These are phyloP conservation scores for Nematopogon swammerdamellus DNA, from an alignment of 2,888 invertebrate genomes.

Conservation along the genomic window DNA sequence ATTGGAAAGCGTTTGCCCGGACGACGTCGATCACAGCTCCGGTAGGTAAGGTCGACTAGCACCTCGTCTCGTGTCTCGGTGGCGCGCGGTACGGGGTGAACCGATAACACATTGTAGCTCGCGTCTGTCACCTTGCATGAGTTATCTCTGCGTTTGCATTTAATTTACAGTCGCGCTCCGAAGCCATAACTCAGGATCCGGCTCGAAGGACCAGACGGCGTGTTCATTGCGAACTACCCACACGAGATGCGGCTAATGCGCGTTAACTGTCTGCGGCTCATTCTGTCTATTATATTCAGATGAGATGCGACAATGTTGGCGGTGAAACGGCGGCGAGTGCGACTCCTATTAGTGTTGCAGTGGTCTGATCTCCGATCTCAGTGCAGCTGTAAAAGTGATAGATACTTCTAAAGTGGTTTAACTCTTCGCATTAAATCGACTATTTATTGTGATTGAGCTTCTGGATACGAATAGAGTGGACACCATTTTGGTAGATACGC, in stretches of 20 bases:
- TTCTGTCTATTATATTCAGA: constrained; percentile 46
- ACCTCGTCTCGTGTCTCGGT: too few species aligned
- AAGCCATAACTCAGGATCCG: background rate
- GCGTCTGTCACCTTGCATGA: background rate
- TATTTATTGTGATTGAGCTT: too few species aligned
- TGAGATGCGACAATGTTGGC: constrained; percentile 27
- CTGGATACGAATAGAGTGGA: too few species aligned
- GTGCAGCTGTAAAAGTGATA: too few species aligned
- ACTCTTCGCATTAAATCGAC: too few species aligned
- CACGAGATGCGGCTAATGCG: background rate
- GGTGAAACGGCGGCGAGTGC: background rate
- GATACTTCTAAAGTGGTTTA: too few species aligned
- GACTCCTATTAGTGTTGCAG: too few species aligned
- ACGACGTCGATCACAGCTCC: background rate
- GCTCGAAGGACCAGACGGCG: background rate
- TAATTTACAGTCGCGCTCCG: background rate
- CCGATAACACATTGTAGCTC: background rate
- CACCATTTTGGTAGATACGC: too few species aligned
- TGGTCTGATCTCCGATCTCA: background rate
- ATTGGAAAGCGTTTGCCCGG: background rate
- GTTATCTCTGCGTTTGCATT: background rate
- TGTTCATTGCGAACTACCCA: background rate
- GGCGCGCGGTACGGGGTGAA: too few species aligned
- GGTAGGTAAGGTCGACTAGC: too few species aligned
- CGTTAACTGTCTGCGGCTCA: constrained; percentile 17